Percentiles rank a stretch among this genome's conserved stretches.
Conservation (phyloP, 2,113 vertebrate genomes). For the Tauraco erythrolophus region DNA sequence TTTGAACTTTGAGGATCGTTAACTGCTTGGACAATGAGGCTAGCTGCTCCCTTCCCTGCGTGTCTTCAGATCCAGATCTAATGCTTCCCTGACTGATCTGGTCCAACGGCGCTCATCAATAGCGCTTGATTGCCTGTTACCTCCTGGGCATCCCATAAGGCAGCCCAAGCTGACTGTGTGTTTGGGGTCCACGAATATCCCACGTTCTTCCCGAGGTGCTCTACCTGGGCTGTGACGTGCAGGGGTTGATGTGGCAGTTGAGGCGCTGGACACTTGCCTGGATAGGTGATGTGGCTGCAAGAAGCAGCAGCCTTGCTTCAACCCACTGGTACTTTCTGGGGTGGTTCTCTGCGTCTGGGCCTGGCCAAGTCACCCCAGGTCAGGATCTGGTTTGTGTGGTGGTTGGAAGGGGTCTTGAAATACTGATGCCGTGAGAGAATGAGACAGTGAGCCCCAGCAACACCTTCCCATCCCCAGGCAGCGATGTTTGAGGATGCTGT, state of each 20-base stretch:
- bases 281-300: rapidly evolving
- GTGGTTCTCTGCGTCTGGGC: not conserved
- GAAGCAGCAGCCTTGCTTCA: not conserved
- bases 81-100: rapidly evolving
- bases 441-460: not conserved
- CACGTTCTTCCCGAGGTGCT: rapidly evolving
- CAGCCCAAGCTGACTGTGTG: rapidly evolving
- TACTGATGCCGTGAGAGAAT: no score
- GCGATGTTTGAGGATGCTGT: not conserved
- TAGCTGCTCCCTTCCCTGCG: rapidly evolving
- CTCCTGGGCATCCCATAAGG: not conserved
- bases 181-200: rapidly evolving
- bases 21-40: not conserved
- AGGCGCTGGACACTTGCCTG: rapidly evolving
- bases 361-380: no score
- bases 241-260: not conserved
- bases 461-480: not conserved
- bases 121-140: rapidly evolving
- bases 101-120: rapidly evolving
- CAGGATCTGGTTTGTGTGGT: not conserved
- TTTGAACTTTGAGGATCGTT: not conserved
- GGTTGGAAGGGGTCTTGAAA: not conserved
- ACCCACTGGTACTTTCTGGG: not conserved
- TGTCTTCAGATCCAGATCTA: not conserved
- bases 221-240: rapidly evolving